Evolutionary conservation across 2,113 vertebrate species (phyloP), one percentile per base, ranked within the genome.

Genomic region (Nipponia nippon): DNA sequence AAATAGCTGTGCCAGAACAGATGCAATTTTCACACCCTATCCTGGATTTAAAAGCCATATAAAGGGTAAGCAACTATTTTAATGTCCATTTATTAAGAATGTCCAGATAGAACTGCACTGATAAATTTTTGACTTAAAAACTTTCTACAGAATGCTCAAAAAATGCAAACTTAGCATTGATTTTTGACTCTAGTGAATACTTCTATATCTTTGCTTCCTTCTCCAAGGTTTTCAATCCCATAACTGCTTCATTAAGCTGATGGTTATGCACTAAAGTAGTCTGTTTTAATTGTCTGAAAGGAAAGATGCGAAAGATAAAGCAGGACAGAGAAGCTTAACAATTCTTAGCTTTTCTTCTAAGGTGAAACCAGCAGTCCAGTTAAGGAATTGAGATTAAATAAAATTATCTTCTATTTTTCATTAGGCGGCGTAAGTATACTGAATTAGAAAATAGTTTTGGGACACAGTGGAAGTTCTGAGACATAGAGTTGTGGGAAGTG

Each of bases 11-110:
- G 99, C 99, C 95, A 99, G 99, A 98, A 99, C 99, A 72, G 99
- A 99, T 96, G 99, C 99, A 6, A 96, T 99, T 96, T 99, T 99
- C 96, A 99, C 99, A 63, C 99, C 99, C 26, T 99, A 99, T 83
- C 99, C 99, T 32, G 99, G 99, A 97, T 99, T 99, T 98, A 99
- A 99, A 98, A 99, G 99, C 98, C 99, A 99, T 34, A 98, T 99
- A 63, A 99, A 99, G 98, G 99, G 99, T 99, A 97, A 98, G 98
- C 75, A 90, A 38, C 46, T 80, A 7, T 73, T 94, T 87, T 79
- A 76, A 89, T 91, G 69, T 9, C 12, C 16, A 3, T 87, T 77
- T 87, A 67, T 50, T 86, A 44, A 76, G 23, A 69, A 9, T 50
- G 20, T 50, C 29, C 10, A 40, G 38, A 5, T 88, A 55, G 42